These are phyloP conservation scores for Acyrthosiphon pisum DNA, from an alignment of 1,140 invertebrate species.

Conservation along the genomic window DNA sequence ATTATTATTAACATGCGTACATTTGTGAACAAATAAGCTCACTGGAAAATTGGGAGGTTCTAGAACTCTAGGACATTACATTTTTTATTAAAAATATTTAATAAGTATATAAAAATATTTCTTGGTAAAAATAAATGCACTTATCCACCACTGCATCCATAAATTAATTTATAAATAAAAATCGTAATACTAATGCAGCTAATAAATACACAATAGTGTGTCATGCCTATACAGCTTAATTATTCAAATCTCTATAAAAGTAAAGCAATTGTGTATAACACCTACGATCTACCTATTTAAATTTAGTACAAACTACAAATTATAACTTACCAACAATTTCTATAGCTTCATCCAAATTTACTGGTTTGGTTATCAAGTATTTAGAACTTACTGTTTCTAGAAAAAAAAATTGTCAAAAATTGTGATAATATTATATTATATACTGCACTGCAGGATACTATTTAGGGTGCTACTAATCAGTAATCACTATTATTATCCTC, in stretches of 20 bases:
- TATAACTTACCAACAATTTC: conserved; percentile 58
- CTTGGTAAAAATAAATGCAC: background rate
- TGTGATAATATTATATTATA: background rate
- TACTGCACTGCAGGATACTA: no score
- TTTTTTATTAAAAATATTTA: no score
- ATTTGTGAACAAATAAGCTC: background rate
- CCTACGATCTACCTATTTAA: no score
- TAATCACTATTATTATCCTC: background rate
- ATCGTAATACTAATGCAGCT: background rate
- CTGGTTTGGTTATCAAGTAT: background rate
- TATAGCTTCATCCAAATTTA: conserved; percentile 25
- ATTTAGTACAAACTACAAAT: background rate
- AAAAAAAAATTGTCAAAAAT: background rate
- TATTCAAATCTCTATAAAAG: background rate
- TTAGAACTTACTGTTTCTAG: background rate
- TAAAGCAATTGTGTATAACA: background rate
- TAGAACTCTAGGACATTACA: background rate
- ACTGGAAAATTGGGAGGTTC: background rate
- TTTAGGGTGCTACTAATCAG: background rate
- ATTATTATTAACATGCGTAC: background rate
- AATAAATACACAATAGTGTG: background rate
- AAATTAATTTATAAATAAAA: background rate
- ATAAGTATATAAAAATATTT: no score
- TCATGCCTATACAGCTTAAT: background rate
- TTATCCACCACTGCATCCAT: background rate